A percentile compares a stretch with the other conserved stretches of the same genome.
Conservation (phyloP, 2,888 invertebrate genomes). For the Orthonychiurus folsomi region DNA sequence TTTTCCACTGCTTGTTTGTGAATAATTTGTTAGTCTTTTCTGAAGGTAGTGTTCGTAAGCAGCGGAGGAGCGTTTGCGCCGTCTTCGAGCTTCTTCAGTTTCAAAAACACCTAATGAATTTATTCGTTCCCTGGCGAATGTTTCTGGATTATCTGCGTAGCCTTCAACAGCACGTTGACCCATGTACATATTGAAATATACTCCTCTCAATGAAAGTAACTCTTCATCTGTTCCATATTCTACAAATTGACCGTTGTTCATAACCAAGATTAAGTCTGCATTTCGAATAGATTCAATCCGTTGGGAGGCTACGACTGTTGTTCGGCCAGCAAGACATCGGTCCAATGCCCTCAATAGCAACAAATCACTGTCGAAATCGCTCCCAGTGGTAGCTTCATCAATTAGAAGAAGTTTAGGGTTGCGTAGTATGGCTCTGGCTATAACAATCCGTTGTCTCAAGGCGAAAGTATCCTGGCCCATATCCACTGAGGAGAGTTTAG, state of each 20-base stretch:
- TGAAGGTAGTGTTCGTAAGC: too few relatives aligned
- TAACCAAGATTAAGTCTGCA: slow-evolving; percentile 27
- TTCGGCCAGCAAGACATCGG: slow-evolving; percentile 19
- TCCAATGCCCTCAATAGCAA: slow-evolving; percentile 18
- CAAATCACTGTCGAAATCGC: slow-evolving; percentile 7
- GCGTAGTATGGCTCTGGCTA: slow-evolving; percentile 22
- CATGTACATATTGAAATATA: slow-evolving; percentile 30
- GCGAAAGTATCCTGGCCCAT: slow-evolving; percentile 14
- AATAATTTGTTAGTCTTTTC: too few relatives aligned
- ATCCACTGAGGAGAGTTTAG: slow-evolving; percentile 7
- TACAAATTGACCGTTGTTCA: slow-evolving; percentile 23
- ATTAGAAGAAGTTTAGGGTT: slow-evolving; percentile 28
- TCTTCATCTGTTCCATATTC: slow-evolving; percentile 24
- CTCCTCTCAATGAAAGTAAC: slow-evolving; percentile 19
- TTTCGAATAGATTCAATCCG: slow-evolving; percentile 25
- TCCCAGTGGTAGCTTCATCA: slow-evolving; percentile 23
- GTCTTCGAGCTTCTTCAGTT: too few relatives aligned
- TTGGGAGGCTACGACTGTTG: slow-evolving; percentile 22
- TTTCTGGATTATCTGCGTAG: not conserved
- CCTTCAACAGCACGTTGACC: slow-evolving; percentile 17
- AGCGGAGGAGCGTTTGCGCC: too few relatives aligned
- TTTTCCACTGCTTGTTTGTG: too few relatives aligned
- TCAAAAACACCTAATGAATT: too few relatives aligned
- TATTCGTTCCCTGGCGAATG: too few relatives aligned
- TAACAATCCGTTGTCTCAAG: slow-evolving; percentile 24